phyloP scores from a whole-genome alignment of 2,113 vertebrate species.

The Irena cyanogastra region DNA sequence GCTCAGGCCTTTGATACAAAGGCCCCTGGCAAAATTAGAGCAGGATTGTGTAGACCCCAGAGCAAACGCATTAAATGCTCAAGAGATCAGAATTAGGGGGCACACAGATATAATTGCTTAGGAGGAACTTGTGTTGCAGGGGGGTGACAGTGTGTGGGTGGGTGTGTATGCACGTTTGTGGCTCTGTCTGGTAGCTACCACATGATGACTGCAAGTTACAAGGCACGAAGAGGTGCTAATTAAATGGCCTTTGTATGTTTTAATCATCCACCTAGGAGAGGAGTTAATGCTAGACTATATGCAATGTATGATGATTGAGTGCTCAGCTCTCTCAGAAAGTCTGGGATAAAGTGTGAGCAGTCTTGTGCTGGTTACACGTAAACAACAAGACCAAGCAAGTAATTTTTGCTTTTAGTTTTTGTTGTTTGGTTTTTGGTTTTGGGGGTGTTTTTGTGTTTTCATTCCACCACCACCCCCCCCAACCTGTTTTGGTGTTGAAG shows the following conservation, averaged over 20 bases:
- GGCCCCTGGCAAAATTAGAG: slow-evolving; percentile 69
- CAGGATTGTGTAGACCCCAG: slow-evolving; percentile 60
- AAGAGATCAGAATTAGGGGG: slow-evolving; percentile 62
- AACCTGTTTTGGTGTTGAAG: background rate
- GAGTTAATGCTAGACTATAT: background rate
- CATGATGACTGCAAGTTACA: background rate
- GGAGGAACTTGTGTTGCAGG: background rate
- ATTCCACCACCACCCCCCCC: too few relatives aligned
- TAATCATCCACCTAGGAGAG: background rate
- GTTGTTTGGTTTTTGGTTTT: background rate
- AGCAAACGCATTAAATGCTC: slow-evolving; percentile 62
- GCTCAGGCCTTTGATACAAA: slow-evolving; percentile 71
- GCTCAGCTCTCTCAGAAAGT: background rate
- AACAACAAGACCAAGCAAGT: background rate
- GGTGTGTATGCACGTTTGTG: background rate
- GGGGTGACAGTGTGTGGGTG: background rate
- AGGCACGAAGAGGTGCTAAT: background rate
- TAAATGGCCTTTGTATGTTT: background rate
- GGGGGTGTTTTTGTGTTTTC: background rate
- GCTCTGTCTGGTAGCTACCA: background rate
- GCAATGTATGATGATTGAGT: background rate
- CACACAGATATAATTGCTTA: slow-evolving; percentile 52
- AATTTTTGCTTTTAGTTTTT: background rate
- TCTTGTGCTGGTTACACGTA: background rate
- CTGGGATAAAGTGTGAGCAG: background rate